Percentiles rank a stretch among this genome's conserved stretches.
Evolutionary conservation across 2,888 invertebrate genomes (phyloP).

Genomic region (Dichetophora obliterata): DNA sequence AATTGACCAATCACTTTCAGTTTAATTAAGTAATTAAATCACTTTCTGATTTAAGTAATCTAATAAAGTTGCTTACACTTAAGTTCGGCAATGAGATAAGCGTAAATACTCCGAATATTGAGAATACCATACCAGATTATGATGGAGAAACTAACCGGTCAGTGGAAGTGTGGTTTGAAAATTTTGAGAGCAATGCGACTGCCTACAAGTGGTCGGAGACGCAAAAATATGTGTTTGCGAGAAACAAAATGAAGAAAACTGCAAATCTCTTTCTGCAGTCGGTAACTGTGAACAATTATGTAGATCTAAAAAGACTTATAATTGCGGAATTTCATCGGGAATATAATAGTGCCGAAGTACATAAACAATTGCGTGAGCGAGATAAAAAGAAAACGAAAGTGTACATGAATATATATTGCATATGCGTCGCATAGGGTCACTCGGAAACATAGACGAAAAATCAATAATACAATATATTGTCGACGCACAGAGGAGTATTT

Average conservation of each 20-base stretch:
- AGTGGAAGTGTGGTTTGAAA: constrained; percentile 10
- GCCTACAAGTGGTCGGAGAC: neutral
- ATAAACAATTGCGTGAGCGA: constrained; percentile 25
- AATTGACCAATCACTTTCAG: too few relatives aligned
- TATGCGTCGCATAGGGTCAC: constrained; percentile 34
- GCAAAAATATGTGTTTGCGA: constrained; percentile 33
- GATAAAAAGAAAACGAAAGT: constrained; percentile 36
- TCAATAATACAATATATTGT: constrained; percentile 39
- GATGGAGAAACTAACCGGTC: neutral
- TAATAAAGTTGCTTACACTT: too few relatives aligned
- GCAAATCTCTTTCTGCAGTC: constrained; percentile 33
- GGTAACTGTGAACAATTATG: constrained; percentile 1
- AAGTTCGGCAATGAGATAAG: too few relatives aligned
- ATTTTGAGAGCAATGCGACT: neutral
- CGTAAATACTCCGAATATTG: neutral
- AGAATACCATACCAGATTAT: neutral
- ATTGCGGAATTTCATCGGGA: neutral
- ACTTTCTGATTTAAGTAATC: too few relatives aligned
- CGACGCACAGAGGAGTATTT: too few relatives aligned
- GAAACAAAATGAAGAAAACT: constrained; percentile 30
- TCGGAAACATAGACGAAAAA: constrained; percentile 31
- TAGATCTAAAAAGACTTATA: neutral
- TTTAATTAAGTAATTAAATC: too few relatives aligned
- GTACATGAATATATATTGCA: constrained; percentile 40
- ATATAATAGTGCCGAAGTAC: constrained; percentile 32